Conservation (phyloP, 2,888 invertebrate genomes). For the Gryllus longicercus region DNA sequence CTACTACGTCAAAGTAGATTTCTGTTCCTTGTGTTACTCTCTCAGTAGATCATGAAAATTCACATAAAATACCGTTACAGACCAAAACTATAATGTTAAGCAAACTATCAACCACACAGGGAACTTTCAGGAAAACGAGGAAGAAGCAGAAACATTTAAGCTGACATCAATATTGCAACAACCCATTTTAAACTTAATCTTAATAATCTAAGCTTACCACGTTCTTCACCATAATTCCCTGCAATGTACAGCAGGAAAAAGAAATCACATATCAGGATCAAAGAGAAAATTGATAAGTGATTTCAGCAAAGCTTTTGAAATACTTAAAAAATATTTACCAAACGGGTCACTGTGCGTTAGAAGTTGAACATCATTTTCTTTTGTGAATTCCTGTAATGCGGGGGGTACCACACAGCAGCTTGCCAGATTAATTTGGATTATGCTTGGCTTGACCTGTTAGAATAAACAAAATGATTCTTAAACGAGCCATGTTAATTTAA, state of each 20-base stretch:
- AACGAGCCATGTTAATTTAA: too few relatives aligned
- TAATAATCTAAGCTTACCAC: slow-evolving; percentile 28
- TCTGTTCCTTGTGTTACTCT: too few relatives aligned
- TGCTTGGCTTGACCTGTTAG: slow-evolving; percentile 72
- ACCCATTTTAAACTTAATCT: too few relatives aligned
- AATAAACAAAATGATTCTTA: slow-evolving; percentile 7
- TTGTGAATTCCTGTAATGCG: slow-evolving; percentile 82
- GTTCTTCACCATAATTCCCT: slow-evolving; percentile 34
- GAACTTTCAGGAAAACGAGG: too few relatives aligned
- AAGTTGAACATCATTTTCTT: slow-evolving; percentile 85
- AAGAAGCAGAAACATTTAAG: neutral
- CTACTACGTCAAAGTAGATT: too few relatives aligned
- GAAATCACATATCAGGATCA: too few relatives aligned
- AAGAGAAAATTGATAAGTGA: too few relatives aligned
- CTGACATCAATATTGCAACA: neutral
- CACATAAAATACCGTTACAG: too few relatives aligned
- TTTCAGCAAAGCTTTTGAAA: neutral
- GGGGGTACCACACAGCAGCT: slow-evolving; percentile 94
- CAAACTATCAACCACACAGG: too few relatives aligned
- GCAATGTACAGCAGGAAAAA: neutral
- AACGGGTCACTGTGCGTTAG: slow-evolving; percentile 93
- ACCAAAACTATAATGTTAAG: too few relatives aligned
- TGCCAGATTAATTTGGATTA: slow-evolving; percentile 88
- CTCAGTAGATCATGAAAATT: too few relatives aligned
- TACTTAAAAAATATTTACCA: slow-evolving; percentile 54